Evolutionary conservation across 64 coral and sea anemone species (phyloP), one percentile per base, ranked within the genome.

Genomic region (Porites australiensis): DNA sequence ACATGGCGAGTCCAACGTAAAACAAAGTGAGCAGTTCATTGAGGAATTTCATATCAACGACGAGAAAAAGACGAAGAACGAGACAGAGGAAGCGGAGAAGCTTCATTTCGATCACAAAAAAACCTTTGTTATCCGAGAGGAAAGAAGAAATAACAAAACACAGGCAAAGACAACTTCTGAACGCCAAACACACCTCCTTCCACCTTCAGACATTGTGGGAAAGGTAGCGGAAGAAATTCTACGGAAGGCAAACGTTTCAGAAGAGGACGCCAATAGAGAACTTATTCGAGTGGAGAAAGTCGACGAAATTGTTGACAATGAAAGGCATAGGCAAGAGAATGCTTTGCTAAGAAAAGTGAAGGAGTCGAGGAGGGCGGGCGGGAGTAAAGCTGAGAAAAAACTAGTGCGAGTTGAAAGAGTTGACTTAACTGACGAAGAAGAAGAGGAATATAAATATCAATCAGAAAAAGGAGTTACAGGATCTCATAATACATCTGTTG

Each of bases 141-240:
- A 68, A 5, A 9, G 51, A 4, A 22, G 23, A 21, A 19, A 68
- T 22, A 69, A 52, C 46, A 52, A 10, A 23, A 84, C 81, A 21
- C 62, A 2, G 8, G 47, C 6, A 21, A 65, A 83, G 37, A 6
- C 64, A 47, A 64, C 79, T 64, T 13, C 19, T 44, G 81, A 84
- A 11, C 0, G 46, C 20, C 20, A 64, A 69, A 67, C 51, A 50
- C 81, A 84, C 44, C 62, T 51, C 13, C 64, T 72, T 15, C 90
- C 90, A 8, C 90, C 90, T 75, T 85, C 90, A 11, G 90, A 92
- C 45, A 92, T 92, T 12, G 73, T 83, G 47, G 90, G 90, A 62
- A 86, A 85, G 49, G 72, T 77, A n/a, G 90, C 90, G 3, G 55
- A 74, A 13, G 90, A 92, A 65, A 92, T 92, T 77, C 43, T 92